These are phyloP conservation scores for Nansenia antarctica DNA, from an alignment of 2,113 vertebrate species.

Conservation along the genomic window DNA sequence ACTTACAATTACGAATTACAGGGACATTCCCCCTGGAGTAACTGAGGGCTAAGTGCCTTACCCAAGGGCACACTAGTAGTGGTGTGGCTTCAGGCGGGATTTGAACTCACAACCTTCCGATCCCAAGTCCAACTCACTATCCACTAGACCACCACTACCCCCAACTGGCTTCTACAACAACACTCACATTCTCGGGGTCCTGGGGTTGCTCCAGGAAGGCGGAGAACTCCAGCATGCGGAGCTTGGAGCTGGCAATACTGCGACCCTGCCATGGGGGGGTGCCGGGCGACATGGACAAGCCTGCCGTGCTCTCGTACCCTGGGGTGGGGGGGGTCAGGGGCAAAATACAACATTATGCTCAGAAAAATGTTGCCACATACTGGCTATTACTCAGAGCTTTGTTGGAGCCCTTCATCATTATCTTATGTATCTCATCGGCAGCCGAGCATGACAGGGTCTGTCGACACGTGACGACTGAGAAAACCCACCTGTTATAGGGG, in stretches of 20 bases:
- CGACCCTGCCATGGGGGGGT: constrained; percentile 90
- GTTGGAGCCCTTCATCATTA: constrained; percentile 16
- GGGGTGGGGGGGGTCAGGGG: constrained; percentile 7
- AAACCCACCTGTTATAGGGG: constrained; percentile 86
- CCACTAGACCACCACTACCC: too few species aligned
- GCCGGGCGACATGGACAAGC: constrained; percentile 79
- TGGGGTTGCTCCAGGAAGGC: constrained; percentile 93
- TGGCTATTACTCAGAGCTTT: constrained; percentile 29
- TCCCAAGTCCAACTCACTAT: too few species aligned
- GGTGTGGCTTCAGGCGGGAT: too few species aligned
- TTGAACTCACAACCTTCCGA: too few species aligned
- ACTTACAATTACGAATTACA: too few species aligned
- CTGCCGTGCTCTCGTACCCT: constrained; percentile 87
- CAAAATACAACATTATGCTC: background rate
- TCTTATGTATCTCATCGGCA: constrained; percentile 29
- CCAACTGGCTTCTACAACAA: too few species aligned
- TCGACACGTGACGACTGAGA: constrained; percentile 38
- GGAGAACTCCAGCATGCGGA: constrained; percentile 95
- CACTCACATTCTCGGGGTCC: constrained; percentile 90
- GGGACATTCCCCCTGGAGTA: too few species aligned
- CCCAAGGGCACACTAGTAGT: too few species aligned
- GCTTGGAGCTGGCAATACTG: constrained; percentile 89
- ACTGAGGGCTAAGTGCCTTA: too few species aligned
- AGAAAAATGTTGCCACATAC: background rate
- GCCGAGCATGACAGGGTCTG: constrained; percentile 36